A percentile compares a stretch with the other conserved stretches of the same genome.
phyloP scores from a whole-genome alignment of 2,888 invertebrate species.

The Drosophila silvestris region DNA sequence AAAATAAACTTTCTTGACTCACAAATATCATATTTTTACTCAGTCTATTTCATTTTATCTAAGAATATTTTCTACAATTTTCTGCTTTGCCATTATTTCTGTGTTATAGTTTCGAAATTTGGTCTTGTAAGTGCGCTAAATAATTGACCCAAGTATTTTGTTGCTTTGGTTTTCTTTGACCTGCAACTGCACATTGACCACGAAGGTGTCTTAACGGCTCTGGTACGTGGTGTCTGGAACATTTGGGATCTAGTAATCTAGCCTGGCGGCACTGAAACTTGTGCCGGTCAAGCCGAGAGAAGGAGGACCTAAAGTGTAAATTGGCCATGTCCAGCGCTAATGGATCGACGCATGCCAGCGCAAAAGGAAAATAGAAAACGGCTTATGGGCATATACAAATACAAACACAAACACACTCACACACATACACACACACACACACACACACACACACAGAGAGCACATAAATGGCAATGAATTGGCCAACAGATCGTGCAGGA shows the following conservation, averaged over 20 bases:
- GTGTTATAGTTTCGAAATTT: not conserved
- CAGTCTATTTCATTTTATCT: too few species aligned
- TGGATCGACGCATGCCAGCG: constrained; percentile 59
- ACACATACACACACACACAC: too few species aligned
- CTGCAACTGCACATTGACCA: constrained; percentile 11
- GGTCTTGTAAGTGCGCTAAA: not conserved
- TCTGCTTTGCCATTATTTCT: not conserved
- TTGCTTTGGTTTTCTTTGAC: constrained; percentile 1
- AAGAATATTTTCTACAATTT: not conserved
- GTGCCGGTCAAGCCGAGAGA: constrained; percentile 33
- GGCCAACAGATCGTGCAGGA: constrained; percentile 52
- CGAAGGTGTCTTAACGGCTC: constrained; percentile 36
- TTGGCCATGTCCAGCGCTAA: constrained; percentile 69
- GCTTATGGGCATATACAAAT: constrained; percentile 33
- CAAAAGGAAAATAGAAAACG: constrained; percentile 53
- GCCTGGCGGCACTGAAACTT: constrained; percentile 48
- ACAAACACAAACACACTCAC: not conserved
- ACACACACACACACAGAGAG: not conserved
- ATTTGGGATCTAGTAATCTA: constrained; percentile 33
- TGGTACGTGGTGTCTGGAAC: constrained; percentile 48
- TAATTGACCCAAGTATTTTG: constrained; percentile 2
- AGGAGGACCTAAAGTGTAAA: constrained; percentile 63
- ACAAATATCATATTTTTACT: not conserved
- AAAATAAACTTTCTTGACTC: not conserved
- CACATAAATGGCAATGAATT: constrained; percentile 57